Base-by-base conservation (phyloP, 2,888 invertebrate species). In the Nesidiocoris tenuis region DNA sequence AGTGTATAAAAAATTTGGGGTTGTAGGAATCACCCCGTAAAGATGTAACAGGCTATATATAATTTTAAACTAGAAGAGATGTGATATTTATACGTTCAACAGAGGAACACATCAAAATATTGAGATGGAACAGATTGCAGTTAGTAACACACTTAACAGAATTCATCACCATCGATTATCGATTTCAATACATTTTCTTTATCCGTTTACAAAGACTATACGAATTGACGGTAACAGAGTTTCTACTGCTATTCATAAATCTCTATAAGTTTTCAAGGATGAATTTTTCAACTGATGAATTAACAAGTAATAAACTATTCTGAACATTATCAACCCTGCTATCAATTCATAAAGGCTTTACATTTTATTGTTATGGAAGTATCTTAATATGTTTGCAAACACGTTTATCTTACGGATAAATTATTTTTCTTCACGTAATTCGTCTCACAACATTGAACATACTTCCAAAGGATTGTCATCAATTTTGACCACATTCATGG, bases 271-370 rank as follows among this genome's bases (percentile, higher is more conserved):
- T 22, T 25, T 57, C 39, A 65, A 54, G 1, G 21, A 57, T 65
- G 65, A 74, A 65, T 18, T 74, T 74, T 21, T 25, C 65, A 65
- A 64, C 56, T 65, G 74, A 74, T 72, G 61, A 74, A 23, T 74
- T 59, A 74, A 74, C 74, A 65, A 74, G 74, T 74, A 65, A 65
- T 12, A 63, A 54, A 63, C 54, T 72, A 74, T 68, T 66, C 66
- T 66, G 75, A 75, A 75, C 67, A 75, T 75, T 23, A 61, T 61
- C 19, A 75, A 75, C 75, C 75, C 75, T 75, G 75, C 75, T 64
- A 39, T 74, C 57, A 75, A 61, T 75, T 75, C 22, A 75, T 68
- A 66, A 75, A 66, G 75, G 75, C 75, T 75, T 75, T 39, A 18
- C 23, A n/a, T 75, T 59, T 39, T 74, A 65, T 74, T 64, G 54